Conservation (phyloP, 2,888 invertebrate genomes). For the Cryptocheilus praepositus region DNA sequence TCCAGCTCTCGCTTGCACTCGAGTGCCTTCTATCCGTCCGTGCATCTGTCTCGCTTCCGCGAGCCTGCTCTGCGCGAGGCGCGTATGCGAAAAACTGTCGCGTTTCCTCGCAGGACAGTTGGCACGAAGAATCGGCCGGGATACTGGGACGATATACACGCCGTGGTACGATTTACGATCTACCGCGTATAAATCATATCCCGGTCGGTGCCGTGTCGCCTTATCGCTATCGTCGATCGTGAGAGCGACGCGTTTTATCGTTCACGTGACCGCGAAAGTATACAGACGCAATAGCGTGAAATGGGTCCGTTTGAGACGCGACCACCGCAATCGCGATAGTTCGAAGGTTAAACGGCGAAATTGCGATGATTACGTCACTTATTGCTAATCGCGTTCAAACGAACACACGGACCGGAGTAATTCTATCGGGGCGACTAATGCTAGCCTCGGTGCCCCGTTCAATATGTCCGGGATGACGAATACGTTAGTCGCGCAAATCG, state of each 20-base stretch:
- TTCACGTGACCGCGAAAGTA: background rate
- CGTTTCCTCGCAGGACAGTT: constrained; percentile 16
- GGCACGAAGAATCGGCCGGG: constrained; percentile 22
- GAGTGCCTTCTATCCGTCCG: constrained; percentile 2
- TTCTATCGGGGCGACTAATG: no score
- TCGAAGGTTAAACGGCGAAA: no score
- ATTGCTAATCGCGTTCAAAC: no score
- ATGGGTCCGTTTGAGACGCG: background rate
- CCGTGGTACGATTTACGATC: constrained; percentile 34
- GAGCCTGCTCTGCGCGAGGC: background rate
- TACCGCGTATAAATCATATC: constrained; percentile 41
- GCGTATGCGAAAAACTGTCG: constrained; percentile 21
- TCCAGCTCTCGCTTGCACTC: background rate
- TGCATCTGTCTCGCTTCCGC: background rate
- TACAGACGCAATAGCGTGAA: background rate
- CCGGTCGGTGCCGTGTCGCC: constrained; percentile 9
- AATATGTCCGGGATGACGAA: no score
- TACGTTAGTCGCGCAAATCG: no score
- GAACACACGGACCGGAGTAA: no score
- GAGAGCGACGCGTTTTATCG: background rate
- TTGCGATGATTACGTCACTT: no score
- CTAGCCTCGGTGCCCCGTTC: no score
- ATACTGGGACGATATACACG: constrained; percentile 14
- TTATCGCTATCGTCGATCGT: constrained; percentile 41
- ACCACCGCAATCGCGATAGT: background rate